Percentiles rank a stretch among this genome's conserved stretches.
Conservation (phyloP, 2,888 invertebrate species). For the Thalpophila matura region DNA sequence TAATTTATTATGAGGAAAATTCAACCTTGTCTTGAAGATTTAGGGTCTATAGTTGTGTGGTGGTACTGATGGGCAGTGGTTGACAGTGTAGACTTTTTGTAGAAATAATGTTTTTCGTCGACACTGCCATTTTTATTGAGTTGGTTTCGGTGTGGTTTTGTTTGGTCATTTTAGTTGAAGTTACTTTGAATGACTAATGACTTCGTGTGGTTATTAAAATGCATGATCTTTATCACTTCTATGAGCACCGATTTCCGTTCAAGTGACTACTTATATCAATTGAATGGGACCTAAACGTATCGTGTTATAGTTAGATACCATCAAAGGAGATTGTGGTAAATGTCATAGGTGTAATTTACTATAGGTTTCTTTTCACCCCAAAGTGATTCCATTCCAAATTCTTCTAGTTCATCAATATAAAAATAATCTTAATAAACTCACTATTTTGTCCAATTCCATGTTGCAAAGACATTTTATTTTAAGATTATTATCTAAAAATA, state of each 20-base stretch:
- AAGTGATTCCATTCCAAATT: no score
- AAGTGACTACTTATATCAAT: no score
- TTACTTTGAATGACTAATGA: constrained; percentile 28
- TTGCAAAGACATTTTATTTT: neutral
- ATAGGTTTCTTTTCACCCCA: no score
- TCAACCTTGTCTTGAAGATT: neutral
- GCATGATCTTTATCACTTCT: constrained; percentile 5
- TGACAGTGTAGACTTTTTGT: constrained; percentile 75
- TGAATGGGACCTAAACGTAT: no score
- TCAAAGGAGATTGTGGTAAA: no score
- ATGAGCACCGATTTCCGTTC: neutral
- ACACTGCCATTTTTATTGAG: constrained; percentile 84
- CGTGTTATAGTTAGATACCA: no score
- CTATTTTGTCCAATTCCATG: neutral
- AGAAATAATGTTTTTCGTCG: constrained; percentile 83
- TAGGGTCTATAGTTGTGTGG: constrained; percentile 47
- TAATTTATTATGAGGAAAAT: constrained; percentile 29
- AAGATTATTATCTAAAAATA: constrained; percentile 14
- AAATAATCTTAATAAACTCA: neutral
- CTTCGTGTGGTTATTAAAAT: constrained; percentile 1
- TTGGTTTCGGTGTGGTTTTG: constrained; percentile 65
- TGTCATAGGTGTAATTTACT: no score
- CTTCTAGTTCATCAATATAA: neutral
- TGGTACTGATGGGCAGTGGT: constrained; percentile 60
- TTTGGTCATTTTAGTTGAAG: constrained; percentile 17